Evolutionary conservation across 2,797 vertebrate species (phyloP), one percentile per base, ranked within the genome.

Genomic region (Chaenodraco wilsoni): DNA sequence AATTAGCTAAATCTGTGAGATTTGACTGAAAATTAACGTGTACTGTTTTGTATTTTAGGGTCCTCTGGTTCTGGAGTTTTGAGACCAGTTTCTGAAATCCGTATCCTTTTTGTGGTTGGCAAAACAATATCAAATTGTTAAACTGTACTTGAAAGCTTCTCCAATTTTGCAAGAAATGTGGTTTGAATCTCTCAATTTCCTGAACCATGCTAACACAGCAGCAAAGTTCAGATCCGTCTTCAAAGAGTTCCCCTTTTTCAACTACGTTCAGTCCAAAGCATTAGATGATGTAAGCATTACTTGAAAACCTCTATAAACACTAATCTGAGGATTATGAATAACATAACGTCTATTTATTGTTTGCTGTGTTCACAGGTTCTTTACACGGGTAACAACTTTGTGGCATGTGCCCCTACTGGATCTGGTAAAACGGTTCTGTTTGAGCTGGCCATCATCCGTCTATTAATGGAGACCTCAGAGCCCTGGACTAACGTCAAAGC

Each of bases 371-470:
- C 86, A 72, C 89, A 99, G 98, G 93, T 99, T 93, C 95, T 99
- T 83, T 99, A 99, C 85, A 96, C 96, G 21, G 91, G 94, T 76
- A 97, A 93, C 72, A 98, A 98, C 90, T 97, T 99, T 95, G 97
- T 99, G 79, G 94, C 95, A 63, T 98, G 95, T 91, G 97, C 98
- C 82, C 98, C 98, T 0, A 99, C 98, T 79, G 98, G 98, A 84
- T 99, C 98, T 86, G 98, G 98, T 74, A 99, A 99, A 94, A 99
- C 98, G 2, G 97, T 97, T 11, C 88, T 99, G 68, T 99, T 99
- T 50, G 98, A 99, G 89, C 87, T 99, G 56, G 98, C 98, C 74
- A 96, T 99, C 89, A 95, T 96, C 84, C 96, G 96, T 78, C 92
- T 99, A 73, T 89, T 99, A 69, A 97, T 98, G 95, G 95, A 97